Evolutionary conservation across 2,113 vertebrate species (phyloP), one percentile per base, ranked within the genome.

Genomic region (Xiphophorus maculatus): DNA sequence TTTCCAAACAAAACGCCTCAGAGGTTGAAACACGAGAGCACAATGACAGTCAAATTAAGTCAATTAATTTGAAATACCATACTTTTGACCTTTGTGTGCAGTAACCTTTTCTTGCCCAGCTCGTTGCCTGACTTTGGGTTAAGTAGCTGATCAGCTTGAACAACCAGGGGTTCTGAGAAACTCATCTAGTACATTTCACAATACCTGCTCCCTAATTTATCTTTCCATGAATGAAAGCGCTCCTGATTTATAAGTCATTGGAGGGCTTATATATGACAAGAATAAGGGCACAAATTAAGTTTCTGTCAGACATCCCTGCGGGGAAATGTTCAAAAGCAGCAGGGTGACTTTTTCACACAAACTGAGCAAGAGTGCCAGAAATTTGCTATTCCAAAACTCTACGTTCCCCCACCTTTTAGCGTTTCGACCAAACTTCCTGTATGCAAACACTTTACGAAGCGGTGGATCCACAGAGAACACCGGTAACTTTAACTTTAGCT

Each of bases 201-300:
- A 75, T 60, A 62, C 35, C 58, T 25, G 65, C 40, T 11, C 54
- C 58, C 17, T 77, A 51, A 69, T 74, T 74, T 30, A 62, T 77
- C 80, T 66, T 42, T 1, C 3, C 2, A 40, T 17, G 27, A 30
- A 44, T 63, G 70, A 14, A 58, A 25, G 51, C 13, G 71, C 0
- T 33, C 51, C 27, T 80, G 82, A 88, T 88, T 74, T 62, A 82
- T 84, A 78, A 63, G 76, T 85, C 81, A 76, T 70, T 3, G 66
- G 60, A 58, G 75, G 74, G 69, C 76, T 79, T n/a, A 69, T 77
- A 86, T 37, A 71, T 68, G 74, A 70, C 71, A 76, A 75, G 69
- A 80, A 80, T 63, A 2, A 15, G 70, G 27, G 33, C 73, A 71
- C 60, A 85, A 88, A 89, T 88, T 83, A 61, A 51, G 73, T 89